A percentile compares a stretch with the other conserved stretches of the same genome.
Conservation (phyloP, 2,113 vertebrate species). For the Plestiodon gilberti region DNA sequence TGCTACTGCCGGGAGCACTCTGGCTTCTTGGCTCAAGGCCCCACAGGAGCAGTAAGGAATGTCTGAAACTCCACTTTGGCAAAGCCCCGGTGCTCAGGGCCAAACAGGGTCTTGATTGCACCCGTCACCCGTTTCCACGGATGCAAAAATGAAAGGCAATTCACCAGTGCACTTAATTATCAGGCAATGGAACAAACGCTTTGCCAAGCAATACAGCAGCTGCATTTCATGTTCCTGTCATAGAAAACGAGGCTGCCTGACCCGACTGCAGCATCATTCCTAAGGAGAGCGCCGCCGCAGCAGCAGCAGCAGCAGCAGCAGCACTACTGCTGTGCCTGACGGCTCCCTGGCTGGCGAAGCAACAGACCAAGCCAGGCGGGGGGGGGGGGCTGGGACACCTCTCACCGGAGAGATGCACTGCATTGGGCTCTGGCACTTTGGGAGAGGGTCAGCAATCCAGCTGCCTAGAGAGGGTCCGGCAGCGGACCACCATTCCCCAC, state of each 20-base stretch:
- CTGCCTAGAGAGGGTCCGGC: no score
- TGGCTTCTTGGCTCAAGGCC: no score
- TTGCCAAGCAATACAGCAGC: constrained; percentile 42
- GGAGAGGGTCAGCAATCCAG: no score
- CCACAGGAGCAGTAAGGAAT: no score
- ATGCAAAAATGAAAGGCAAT: neutral
- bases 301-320: neutral
- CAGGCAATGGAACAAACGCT: neutral
- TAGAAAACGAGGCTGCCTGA: constrained; percentile 46
- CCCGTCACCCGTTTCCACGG: accelerated
- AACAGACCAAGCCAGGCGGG: neutral
- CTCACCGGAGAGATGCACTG: no score
- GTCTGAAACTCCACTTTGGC: no score
- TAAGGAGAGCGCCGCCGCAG: constrained; percentile 3
- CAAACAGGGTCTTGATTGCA: neutral
- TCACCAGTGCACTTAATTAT: neutral
- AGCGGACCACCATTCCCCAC: no score
- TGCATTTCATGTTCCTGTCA: constrained; percentile 37
- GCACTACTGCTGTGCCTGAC: constrained; percentile 8
- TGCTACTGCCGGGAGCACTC: no score
- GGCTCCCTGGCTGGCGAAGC: constrained; percentile 31
- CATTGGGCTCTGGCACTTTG: no score
- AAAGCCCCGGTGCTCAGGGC: neutral
- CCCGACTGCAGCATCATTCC: constrained; percentile 43
- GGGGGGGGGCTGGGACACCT: neutral